Base-by-base conservation (phyloP, 2,797 vertebrate species). In the Xenentodon cancila region DNA sequence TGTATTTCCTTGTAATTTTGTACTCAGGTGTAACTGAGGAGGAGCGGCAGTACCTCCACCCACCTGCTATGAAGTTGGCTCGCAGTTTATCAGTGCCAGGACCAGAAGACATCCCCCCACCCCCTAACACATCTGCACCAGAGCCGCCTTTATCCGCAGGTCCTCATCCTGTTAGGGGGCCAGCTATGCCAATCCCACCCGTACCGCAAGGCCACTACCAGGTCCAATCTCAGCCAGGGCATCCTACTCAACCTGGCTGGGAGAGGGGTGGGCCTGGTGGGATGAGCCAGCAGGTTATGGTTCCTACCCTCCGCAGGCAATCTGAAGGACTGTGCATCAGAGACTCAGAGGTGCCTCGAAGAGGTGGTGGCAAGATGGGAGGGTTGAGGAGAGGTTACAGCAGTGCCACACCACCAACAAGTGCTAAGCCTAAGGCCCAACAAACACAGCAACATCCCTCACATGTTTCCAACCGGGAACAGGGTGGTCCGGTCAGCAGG, bases 51-150 rank as follows among this genome's bases (percentile, higher is more conserved):
- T 95, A 94, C 81, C 92, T 97, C 45, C 91, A 95, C 60, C 95
- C 96, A 46, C 96, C 96, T 21, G 89, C 93, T 40, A 94, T 96
- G 93, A 97, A 97, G 80, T 91, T 97, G 78, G 94, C 95, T 77
- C 96, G 96, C 58, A 97, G 96, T 80, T 89, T 97, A 49, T 97
- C 96, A 0, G 95, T 97, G 56, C 96, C 96, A 0, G 95, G 96
- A 46, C 95, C 96, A 0, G 96, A 97, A 60, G 96, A 97, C 70
- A 97, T 97, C 64, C 96, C 96, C 2, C 96, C 96, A 0, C 96
- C 96, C 0, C 96, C 96, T 8, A 96, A 95, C 75, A 96, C 95
- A 20, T 96, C 95, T 7, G 95, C 96, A 1, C 96, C 96, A 0
- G 96, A 96, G 17, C 96, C 96, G 1, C 96, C 96, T 11, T 92